Percentiles rank a stretch among this genome's conserved stretches.
phyloP scores from a whole-genome alignment of 2,113 vertebrate species.

The Eudyptes chrysolophus region DNA sequence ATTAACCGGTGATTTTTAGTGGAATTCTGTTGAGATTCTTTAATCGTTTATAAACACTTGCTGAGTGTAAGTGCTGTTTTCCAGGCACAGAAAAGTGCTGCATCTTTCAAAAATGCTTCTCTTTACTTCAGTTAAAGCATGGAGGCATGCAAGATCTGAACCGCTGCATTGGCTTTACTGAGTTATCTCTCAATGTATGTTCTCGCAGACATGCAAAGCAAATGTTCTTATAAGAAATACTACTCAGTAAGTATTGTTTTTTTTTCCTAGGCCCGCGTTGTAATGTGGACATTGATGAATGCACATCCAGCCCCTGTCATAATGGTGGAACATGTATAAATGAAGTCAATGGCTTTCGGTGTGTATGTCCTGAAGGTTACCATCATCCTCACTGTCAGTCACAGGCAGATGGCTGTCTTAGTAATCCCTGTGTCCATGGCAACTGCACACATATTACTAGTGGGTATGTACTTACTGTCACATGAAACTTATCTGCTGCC shows the following conservation, averaged over 20 bases:
- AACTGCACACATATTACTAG: conserved; percentile 82
- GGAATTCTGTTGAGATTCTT: not conserved
- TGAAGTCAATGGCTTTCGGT: conserved; percentile 84
- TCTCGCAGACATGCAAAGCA: not conserved
- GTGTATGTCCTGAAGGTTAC: conserved; percentile 85
- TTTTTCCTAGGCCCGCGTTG: conserved; percentile 79
- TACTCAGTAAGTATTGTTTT: not conserved
- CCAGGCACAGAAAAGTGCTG: not conserved
- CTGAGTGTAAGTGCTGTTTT: not conserved
- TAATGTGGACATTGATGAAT: conserved; percentile 87
- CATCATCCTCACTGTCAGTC: conserved; percentile 87
- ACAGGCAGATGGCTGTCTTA: conserved; percentile 85
- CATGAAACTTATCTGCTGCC: not conserved
- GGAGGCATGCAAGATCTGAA: not conserved
- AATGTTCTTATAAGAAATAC: not conserved
- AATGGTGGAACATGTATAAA: conserved; percentile 89
- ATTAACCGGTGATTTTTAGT: not conserved
- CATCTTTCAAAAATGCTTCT: conserved; percentile 21
- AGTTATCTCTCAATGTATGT: not conserved
- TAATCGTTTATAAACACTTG: not conserved
- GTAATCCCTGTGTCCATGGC: conserved; percentile 85
- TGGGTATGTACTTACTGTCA: conserved; percentile 69
- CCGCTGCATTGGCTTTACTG: not conserved
- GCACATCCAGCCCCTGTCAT: conserved; percentile 87
- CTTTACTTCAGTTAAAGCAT: not conserved